Base-by-base conservation (phyloP, 1,140 invertebrate genomes). In the Pseudoatta argentina region DNA sequence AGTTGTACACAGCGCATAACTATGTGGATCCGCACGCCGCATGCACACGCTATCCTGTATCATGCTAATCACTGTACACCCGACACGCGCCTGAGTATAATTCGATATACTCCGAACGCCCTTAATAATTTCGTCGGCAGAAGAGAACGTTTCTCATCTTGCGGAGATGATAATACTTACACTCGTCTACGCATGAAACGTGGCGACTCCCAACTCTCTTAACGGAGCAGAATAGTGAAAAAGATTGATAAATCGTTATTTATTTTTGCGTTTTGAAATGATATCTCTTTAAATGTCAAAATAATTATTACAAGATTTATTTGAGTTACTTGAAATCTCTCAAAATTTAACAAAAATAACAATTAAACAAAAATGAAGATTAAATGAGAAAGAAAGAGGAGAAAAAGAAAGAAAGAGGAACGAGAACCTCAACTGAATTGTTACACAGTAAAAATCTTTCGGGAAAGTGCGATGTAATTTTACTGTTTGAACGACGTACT, bases 41-140 rank as follows among this genome's bases (percentile, higher is more conserved):
- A 8, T 4, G 27, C 77, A 21, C 76, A 51, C 63, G 63, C 21
- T 79, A 30, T 30, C 24, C 48, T 57, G 51, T 86, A 77, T 86
- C 53, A 67, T 59, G 61, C 61, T 79, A 69, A 86, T 83, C 79
- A 75, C 18, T n/a, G 79, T 34, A 83, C 79, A 55, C 69, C 8
- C 21, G 55, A 83, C 69, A 73, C 79, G 79, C 55, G 55, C n/a
- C 55, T 27, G 48, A 83, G 7, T 83, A 61, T 83, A 83, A 83
- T 83, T 73, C 79, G 79, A 83, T 83, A 61, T 53, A 83, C 48
- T n/a, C 10, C 14, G 79, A 63, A 83, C 27, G 64, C 27, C 69
- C 55, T 83, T 83, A 63, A 83, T 51, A 75, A 73, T 61, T 51
- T 75, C 27, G 55, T 7, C 67, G 79, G 18, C 10, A 21, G 14